Evolutionary conservation across 2,888 invertebrate genomes (phyloP).

Genomic region (Anthophora plumipes): DNA sequence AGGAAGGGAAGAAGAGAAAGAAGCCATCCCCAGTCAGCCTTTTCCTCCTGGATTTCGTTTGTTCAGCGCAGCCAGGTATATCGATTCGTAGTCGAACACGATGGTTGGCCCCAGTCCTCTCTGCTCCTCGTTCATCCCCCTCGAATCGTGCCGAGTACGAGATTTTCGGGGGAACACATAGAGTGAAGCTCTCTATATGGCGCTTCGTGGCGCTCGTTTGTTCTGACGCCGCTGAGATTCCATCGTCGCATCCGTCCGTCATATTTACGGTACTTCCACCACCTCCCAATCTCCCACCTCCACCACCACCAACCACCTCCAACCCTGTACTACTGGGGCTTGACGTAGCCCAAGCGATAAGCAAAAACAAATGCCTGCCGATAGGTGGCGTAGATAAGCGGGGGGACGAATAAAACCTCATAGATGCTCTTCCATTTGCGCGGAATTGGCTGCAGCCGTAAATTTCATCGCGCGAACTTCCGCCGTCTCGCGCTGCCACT

Average conservation of each 20-base stretch:
- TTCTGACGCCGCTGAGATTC: conserved; percentile 72
- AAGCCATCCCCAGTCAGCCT: background rate
- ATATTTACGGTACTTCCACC: conserved; percentile 77
- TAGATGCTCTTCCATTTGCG: conserved; percentile 73
- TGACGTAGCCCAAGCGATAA: conserved; percentile 76
- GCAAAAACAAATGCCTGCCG: conserved; percentile 82
- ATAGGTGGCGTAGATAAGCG: conserved; percentile 74
- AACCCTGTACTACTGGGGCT: no score
- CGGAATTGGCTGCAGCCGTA: conserved; percentile 69
- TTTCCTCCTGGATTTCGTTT: conserved; percentile 42
- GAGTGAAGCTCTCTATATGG: no score
- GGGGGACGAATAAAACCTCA: conserved; percentile 70
- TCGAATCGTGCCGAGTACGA: conserved; percentile 57
- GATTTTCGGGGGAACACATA: conserved; percentile 62
- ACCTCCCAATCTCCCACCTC: background rate
- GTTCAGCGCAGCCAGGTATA: conserved; percentile 66
- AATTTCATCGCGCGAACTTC: conserved; percentile 71
- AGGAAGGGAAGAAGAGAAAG: background rate
- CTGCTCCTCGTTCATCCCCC: conserved; percentile 46
- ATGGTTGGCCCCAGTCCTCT: conserved; percentile 37
- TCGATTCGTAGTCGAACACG: conserved; percentile 69
- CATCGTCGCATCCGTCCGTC: conserved; percentile 78
- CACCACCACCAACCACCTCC: no score
- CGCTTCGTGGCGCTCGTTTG: conserved; percentile 67
- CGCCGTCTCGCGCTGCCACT: conserved; percentile 63